A percentile compares a stretch with the other conserved stretches of the same genome.
These are phyloP conservation scores for Illadopsis cleaveri DNA, from an alignment of 2,113 vertebrate genomes.

Conservation along the genomic window DNA sequence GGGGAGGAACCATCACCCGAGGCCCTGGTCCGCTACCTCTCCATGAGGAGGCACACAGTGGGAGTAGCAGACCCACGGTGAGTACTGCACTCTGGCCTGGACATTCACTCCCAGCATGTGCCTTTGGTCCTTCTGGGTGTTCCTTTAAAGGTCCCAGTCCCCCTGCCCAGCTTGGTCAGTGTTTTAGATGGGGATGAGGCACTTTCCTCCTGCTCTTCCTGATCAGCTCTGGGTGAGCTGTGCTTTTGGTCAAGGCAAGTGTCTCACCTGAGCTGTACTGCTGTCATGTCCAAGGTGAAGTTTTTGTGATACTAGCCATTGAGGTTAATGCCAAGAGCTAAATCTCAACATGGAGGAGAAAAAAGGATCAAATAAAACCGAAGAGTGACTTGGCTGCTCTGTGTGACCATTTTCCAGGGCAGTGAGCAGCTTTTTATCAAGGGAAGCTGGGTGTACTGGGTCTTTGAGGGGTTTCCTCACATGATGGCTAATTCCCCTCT, in stretches of 20 bases:
- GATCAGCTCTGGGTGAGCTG: neutral
- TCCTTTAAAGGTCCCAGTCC: neutral
- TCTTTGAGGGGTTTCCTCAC: neutral
- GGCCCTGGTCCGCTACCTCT: constrained; percentile 95
- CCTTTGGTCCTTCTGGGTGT: neutral
- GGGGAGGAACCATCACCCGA: constrained; percentile 96
- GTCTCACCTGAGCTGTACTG: neutral
- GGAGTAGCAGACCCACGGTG: constrained; percentile 96
- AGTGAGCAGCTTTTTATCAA: neutral
- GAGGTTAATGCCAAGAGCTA: neutral
- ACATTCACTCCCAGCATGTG: neutral
- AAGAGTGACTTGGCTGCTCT: neutral
- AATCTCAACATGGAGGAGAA: neutral
- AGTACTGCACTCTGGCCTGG: constrained; percentile 3
- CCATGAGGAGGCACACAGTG: constrained; percentile 97
- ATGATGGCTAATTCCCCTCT: neutral
- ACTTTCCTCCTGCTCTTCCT: neutral
- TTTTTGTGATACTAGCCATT: neutral
- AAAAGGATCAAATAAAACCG: neutral
- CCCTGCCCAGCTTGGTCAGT: neutral
- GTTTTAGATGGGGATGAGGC: neutral
- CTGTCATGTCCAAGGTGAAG: neutral
- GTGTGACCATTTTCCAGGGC: neutral
- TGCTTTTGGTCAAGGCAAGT: neutral
- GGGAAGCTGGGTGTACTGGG: neutral